Percentiles rank a stretch among this genome's conserved stretches.
phyloP scores from a whole-genome alignment of 2,113 vertebrate genomes.

The Pagrus major region DNA sequence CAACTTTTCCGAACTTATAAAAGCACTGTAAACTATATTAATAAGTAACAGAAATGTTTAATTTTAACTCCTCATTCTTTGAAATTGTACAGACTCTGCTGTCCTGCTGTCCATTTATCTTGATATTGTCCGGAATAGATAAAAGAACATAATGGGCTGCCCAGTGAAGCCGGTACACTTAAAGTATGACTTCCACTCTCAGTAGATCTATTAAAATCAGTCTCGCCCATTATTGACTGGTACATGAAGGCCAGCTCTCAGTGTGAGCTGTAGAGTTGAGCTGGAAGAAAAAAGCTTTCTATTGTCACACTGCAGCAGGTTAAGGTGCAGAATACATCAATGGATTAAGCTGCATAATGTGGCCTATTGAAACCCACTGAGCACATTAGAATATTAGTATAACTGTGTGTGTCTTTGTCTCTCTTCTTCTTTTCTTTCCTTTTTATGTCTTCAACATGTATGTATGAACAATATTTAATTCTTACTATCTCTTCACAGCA shows the following conservation, averaged over 20 bases:
- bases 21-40: neutral
- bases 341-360: conserved; percentile 58
- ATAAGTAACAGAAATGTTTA: conserved; percentile 75
- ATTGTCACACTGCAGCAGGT: conserved; percentile 55
- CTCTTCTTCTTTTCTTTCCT: conserved; percentile 7
- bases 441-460: neutral
- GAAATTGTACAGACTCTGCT: neutral
- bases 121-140: neutral
- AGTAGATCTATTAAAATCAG: conserved; percentile 49
- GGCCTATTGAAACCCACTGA: conserved; percentile 57
- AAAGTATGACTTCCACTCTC: conserved; percentile 38
- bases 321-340: conserved; percentile 52
- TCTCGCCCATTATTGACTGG: conserved; percentile 65
- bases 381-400: conserved; percentile 47
- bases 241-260: conserved; percentile 54
- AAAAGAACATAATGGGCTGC: conserved; percentile 40
- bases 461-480: neutral
- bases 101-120: conserved; percentile 10
- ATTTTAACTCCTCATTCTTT: conserved; percentile 69
- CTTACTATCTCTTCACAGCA: neutral
- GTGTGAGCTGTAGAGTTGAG: conserved; percentile 22
- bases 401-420: conserved; percentile 20
- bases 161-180: conserved; percentile 27
- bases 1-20: neutral
- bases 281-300: conserved; percentile 27